phyloP scores from a whole-genome alignment of 2,113 vertebrate genomes.

The Apodemus sylvaticus region DNA sequence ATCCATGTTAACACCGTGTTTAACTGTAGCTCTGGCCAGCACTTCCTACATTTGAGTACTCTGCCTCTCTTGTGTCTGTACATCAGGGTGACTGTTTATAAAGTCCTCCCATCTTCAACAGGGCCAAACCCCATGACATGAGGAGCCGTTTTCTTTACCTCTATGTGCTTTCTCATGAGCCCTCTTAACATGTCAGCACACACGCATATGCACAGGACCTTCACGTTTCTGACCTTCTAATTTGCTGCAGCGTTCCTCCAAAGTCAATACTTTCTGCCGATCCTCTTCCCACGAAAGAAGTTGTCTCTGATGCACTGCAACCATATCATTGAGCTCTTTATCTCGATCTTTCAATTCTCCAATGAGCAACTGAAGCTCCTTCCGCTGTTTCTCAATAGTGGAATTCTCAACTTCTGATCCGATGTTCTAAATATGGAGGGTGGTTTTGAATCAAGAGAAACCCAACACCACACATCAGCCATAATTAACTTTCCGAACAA shows the following conservation, averaged over 20 bases:
- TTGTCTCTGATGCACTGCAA: constrained; percentile 86
- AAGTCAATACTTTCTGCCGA: constrained; percentile 85
- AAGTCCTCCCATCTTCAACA: neutral
- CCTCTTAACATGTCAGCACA: neutral
- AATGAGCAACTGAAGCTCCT: constrained; percentile 88
- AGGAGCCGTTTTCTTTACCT: neutral
- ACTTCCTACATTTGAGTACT: neutral
- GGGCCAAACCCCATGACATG: neutral
- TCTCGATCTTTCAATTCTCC: constrained; percentile 88
- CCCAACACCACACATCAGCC: neutral
- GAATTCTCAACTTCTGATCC: constrained; percentile 73
- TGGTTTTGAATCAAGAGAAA: neutral
- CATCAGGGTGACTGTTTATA: neutral
- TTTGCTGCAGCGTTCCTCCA: constrained; percentile 85
- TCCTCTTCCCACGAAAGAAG: constrained; percentile 88
- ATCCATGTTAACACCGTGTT: neutral
- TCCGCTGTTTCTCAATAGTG: constrained; percentile 86
- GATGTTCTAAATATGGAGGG: constrained; percentile 77
- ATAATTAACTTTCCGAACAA: neutral
- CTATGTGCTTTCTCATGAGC: neutral
- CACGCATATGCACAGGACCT: accelerated
- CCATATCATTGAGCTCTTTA: constrained; percentile 88
- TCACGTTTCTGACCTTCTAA: constrained; percentile 82
- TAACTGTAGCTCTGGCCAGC: neutral
- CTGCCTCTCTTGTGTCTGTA: neutral